Base-by-base conservation (phyloP, 2,113 vertebrate species). In the Willisornis vidua region DNA sequence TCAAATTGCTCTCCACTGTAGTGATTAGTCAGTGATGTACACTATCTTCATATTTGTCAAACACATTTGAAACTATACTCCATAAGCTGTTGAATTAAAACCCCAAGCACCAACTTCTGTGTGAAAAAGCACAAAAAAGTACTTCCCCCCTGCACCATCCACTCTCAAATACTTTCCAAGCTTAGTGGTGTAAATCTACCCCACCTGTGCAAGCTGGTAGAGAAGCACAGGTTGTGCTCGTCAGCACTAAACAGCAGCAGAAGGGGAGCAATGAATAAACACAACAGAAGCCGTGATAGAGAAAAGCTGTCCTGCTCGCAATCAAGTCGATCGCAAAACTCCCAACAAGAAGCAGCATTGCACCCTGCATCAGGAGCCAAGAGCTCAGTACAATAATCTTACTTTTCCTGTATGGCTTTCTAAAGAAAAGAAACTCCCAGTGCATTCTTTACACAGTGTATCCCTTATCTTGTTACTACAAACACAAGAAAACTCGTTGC, bases 1-100 rank as follows among this genome's bases (percentile, higher is more conserved):
- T 35, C 14, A 8, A 51, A 35, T 7, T 43, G 26, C 29, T 95
- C 62, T 54, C 41, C 74, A 25, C 18, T 9, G n/a, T 1, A 1
- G 18, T 9, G 11, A 4, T 0, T 61, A 22, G 9, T 5, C 66
- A 68, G 67, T 4, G 8, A 15, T 0, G 0, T 0, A 0, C 16
- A 20, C 23, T 17, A 12, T 23, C 15, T 52, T 41, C 26, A 9
- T 0, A 0, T 39, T 35, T 57, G 3, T 10, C 31, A 57, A 61
- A 37, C 12, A 11, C 10, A 1, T 3, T 39, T 15, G 10, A 85
- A 77, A 12, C 12, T n/a, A 4, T 3, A 0, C 19, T 33, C 70
- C 23, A 17, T 15, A 12, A 71, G 5, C 19, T 57, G 16, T 46
- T 55, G 19, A 23, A 39, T 24, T 52, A 49, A 75, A 62, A 7